Conservation (phyloP, 2,113 vertebrate species). For the Baryphthengus martii region DNA sequence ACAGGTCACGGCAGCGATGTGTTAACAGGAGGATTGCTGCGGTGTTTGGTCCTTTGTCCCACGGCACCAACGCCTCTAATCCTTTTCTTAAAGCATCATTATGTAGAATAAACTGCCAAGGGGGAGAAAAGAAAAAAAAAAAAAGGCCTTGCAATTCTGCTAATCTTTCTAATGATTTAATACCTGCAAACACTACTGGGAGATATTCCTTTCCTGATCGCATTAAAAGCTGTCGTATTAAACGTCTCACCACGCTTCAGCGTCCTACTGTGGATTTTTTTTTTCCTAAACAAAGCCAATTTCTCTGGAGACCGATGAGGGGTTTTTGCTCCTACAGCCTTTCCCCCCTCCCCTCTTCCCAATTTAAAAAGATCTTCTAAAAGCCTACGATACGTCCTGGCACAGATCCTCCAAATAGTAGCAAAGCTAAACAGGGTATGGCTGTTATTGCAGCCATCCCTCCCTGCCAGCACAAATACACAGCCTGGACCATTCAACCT, state of each 20-base stretch:
- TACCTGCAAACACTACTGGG: constrained; percentile 16
- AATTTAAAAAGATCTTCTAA: neutral
- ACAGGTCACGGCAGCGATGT: neutral
- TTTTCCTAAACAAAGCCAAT: neutral
- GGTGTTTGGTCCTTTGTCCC: neutral
- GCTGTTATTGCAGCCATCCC: constrained; percentile 14
- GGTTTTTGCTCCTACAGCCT: neutral
- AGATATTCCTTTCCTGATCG: constrained; percentile 1
- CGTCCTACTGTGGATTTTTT: neutral
- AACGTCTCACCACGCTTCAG: neutral
- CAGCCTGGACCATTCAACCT: constrained; percentile 25
- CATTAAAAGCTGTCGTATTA: neutral
- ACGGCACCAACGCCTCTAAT: neutral
- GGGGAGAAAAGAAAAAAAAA: neutral
- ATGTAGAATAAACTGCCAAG: neutral
- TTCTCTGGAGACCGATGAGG: neutral
- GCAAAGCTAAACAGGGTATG: constrained; percentile 48
- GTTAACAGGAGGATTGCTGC: neutral
- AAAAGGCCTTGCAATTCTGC: neutral
- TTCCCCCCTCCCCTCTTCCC: neutral
- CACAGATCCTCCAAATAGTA: constrained; percentile 11
- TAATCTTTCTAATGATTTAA: constrained; percentile 49
- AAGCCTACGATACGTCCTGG: constrained; percentile 18
- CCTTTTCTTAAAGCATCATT: neutral
- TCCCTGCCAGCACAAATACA: constrained; percentile 56